Evolutionary conservation across 1,140 invertebrate species (phyloP).

Genomic region (Drosophila kanapiae): DNA sequence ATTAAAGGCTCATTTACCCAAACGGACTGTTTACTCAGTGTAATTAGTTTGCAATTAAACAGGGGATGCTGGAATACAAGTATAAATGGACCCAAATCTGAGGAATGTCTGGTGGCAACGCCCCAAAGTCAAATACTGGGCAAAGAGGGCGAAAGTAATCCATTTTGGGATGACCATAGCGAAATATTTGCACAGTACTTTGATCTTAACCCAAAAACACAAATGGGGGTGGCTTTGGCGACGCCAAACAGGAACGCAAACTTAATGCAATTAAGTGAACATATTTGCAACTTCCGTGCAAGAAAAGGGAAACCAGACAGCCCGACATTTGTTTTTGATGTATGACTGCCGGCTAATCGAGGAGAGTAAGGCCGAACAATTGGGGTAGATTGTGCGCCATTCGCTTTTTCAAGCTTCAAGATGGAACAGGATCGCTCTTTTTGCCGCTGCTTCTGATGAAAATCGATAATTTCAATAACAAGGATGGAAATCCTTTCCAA

Average conservation of each 20-base stretch:
- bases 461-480: slow-evolving; percentile 74
- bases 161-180: slow-evolving; percentile 33
- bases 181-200: slow-evolving; percentile 76
- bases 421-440: slow-evolving; percentile 17
- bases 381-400: slow-evolving; percentile 20
- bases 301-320: slow-evolving; percentile 39
- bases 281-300: slow-evolving; percentile 78
- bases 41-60: slow-evolving; percentile 79
- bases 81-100: slow-evolving; percentile 68
- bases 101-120: slow-evolving; percentile 60
- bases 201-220: slow-evolving; percentile 63
- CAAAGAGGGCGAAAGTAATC: slow-evolving; percentile 47
- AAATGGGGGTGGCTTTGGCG: slow-evolving; percentile 41
- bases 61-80: slow-evolving; percentile 31
- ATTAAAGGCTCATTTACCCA: slow-evolving; percentile 37
- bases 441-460: slow-evolving; percentile 26
- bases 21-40: slow-evolving; percentile 52
- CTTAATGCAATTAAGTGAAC: slow-evolving; percentile 82
- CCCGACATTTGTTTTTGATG: slow-evolving; percentile 68
- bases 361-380: slow-evolving; percentile 4
- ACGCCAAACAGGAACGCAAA: slow-evolving; percentile 23
- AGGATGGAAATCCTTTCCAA: slow-evolving; percentile 31
- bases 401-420: slow-evolving; percentile 1
- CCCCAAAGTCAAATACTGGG: slow-evolving; percentile 39
- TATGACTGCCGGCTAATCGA: slow-evolving; percentile 76